These are phyloP conservation scores for Sarcophaga subvicina DNA, from an alignment of 2,888 invertebrate genomes.

Conservation along the genomic window DNA sequence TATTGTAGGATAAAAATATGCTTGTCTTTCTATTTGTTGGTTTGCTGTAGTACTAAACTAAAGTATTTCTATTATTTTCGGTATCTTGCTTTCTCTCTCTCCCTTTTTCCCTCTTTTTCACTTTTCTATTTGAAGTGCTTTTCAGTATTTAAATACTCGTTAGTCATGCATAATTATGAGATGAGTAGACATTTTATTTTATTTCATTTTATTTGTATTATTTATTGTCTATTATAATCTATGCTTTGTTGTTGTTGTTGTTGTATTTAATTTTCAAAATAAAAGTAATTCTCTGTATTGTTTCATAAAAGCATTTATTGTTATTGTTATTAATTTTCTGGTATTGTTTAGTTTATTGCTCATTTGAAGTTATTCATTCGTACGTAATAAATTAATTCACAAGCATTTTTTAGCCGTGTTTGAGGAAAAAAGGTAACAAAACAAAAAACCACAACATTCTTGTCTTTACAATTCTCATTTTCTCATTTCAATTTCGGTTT, in stretches of 20 bases:
- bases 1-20: neutral
- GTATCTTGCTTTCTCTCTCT: neutral
- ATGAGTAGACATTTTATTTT: constrained; percentile 23
- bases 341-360: neutral
- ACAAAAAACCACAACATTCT: neutral
- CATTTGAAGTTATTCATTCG: constrained; percentile 15
- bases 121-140: neutral
- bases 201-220: neutral
- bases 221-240: neutral
- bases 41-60: neutral
- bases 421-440: neutral
- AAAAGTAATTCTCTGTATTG: neutral
- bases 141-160: neutral
- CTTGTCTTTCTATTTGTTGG: neutral
- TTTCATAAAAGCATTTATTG: neutral
- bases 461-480: neutral
- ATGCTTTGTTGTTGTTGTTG: neutral
- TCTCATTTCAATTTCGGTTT: no score
- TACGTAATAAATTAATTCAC: constrained; percentile 28
- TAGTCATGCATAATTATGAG: constrained; percentile 24
- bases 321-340: neutral
- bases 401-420: constrained; percentile 18
- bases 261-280: neutral
- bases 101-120: neutral
- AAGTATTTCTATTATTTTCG: neutral